Percentiles rank a stretch among this genome's conserved stretches.
These are phyloP conservation scores for Pteronotus mesoamericanus DNA, from an alignment of 2,797 vertebrate genomes.

Conservation along the genomic window DNA sequence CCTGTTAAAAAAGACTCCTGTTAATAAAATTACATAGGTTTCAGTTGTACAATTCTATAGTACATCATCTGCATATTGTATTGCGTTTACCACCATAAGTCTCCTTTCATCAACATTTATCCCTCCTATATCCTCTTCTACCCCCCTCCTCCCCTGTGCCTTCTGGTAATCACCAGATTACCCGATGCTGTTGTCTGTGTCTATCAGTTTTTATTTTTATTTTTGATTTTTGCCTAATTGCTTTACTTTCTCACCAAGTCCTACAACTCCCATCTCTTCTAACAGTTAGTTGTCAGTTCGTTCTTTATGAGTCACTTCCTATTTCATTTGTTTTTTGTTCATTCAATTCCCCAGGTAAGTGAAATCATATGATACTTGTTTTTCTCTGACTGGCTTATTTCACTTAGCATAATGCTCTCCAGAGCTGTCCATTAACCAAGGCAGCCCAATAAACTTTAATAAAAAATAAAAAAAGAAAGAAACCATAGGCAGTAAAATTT, in stretches of 20 bases:
- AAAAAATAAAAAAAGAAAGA: background rate
- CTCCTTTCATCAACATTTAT: background rate
- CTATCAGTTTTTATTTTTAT: background rate
- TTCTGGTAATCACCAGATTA: background rate
- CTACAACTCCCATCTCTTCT: background rate
- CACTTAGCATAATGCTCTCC: background rate
- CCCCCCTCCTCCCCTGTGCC: background rate
- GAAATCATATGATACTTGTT: background rate
- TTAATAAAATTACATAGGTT: background rate
- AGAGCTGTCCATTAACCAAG: background rate
- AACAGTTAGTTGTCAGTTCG: background rate
- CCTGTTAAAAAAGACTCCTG: background rate
- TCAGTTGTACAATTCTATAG: background rate
- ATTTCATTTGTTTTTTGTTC: background rate
- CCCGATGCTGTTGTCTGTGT: background rate
- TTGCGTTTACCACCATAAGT: background rate
- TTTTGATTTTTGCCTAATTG: background rate
- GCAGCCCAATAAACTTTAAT: background rate
- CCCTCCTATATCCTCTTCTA: background rate
- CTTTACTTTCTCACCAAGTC: background rate
- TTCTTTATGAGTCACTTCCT: background rate
- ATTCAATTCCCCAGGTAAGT: background rate
- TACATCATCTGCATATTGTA: background rate
- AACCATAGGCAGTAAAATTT: background rate
- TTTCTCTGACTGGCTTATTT: background rate